Conservation (phyloP, 2,888 invertebrate genomes). For the Tiliacea citrago region DNA sequence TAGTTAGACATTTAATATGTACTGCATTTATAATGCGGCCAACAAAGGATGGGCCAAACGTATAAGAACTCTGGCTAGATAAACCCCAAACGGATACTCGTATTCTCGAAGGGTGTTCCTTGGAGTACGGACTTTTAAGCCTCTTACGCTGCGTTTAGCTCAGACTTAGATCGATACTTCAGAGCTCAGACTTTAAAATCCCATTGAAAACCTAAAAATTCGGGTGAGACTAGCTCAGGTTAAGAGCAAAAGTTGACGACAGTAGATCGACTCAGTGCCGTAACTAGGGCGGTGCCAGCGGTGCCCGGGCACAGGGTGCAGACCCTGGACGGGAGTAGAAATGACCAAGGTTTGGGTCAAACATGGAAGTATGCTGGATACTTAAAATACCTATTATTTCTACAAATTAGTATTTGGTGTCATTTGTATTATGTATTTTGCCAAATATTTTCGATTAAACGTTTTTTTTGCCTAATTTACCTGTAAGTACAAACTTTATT, state of each 20-base stretch:
- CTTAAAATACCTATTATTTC: no score
- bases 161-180: neutral
- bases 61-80: neutral
- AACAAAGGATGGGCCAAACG: neutral
- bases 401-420: no score
- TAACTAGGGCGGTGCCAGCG: no score
- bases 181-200: neutral
- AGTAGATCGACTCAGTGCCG: no score
- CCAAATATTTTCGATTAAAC: no score
- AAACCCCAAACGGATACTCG: constrained; percentile 1
- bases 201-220: neutral
- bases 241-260: neutral
- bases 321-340: no score
- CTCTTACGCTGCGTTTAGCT: neutral
- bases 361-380: no score
- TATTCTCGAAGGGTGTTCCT: neutral
- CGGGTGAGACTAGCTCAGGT: neutral
- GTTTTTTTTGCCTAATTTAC: no score
- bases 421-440: no score
- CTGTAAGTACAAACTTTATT: no score
- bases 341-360: no score
- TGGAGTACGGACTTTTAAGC: neutral
- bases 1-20: neutral
- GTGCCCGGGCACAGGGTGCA: no score
- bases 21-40: neutral